Conservation (phyloP, 2,113 vertebrate species). For the Gallinago jamesoni region DNA sequence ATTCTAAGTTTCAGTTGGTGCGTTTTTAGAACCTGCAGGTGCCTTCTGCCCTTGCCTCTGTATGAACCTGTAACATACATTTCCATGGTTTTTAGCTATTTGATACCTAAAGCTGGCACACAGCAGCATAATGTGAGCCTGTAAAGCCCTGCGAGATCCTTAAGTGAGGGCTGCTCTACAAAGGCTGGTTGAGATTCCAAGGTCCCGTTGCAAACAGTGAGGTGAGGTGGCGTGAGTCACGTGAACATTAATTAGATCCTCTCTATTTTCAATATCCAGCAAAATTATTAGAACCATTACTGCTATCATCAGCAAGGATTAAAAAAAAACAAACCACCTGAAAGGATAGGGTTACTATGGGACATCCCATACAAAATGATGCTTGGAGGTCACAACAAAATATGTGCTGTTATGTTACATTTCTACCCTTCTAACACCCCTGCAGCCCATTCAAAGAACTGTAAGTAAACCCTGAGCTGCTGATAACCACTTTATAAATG, state of each 20-base stretch:
- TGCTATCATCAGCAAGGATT: not conserved
- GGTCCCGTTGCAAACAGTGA: not conserved
- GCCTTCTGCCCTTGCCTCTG: not conserved
- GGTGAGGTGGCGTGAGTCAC: not conserved
- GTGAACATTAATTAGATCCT: not conserved
- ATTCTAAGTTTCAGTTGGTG: not conserved
- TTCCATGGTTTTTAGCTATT: not conserved
- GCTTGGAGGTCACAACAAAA: not conserved
- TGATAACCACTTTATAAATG: not conserved
- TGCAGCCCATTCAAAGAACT: not conserved
- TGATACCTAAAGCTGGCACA: not conserved
- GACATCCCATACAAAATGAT: not conserved
- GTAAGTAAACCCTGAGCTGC: not conserved
- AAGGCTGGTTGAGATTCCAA: not conserved
- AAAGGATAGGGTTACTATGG: not conserved
- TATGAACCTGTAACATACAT: not conserved
- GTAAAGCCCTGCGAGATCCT: not conserved
- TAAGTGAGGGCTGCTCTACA: not conserved
- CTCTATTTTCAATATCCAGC: not conserved
- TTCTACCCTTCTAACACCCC: not conserved
- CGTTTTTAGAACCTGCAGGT: not conserved
- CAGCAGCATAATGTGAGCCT: not conserved
- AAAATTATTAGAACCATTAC: not conserved
- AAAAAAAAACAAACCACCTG: too few species aligned
- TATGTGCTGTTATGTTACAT: not conserved